Conservation (phyloP, 92 coral and sea anemone genomes). For the Virgularia gustaviana region DNA sequence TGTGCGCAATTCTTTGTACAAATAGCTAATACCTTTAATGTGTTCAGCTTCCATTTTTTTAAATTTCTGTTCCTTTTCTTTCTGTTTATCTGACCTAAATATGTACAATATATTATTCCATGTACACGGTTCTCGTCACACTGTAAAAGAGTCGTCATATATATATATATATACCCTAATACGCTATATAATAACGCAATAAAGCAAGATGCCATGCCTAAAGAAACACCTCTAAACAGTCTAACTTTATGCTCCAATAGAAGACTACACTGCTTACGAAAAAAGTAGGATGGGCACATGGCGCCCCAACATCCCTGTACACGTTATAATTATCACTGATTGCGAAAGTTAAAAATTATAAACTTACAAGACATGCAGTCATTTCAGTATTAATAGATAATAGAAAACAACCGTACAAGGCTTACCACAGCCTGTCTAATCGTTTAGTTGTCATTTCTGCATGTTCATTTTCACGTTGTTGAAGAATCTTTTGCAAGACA, state of each 20-base stretch:
- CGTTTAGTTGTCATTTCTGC: constrained; percentile 81
- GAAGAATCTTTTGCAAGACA: constrained; percentile 80
- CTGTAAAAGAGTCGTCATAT: too few species aligned
- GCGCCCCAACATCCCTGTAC: too few species aligned
- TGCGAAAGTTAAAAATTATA: too few species aligned
- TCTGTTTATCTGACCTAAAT: constrained; percentile 88
- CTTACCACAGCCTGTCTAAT: constrained; percentile 88
- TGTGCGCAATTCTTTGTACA: neutral
- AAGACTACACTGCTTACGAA: too few species aligned
- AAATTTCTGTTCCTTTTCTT: constrained; percentile 84
- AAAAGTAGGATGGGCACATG: too few species aligned
- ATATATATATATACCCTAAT: too few species aligned
- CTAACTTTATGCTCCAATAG: neutral
- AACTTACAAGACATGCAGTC: neutral
- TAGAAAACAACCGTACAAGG: neutral
- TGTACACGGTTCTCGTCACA: too few species aligned
- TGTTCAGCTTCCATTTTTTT: constrained; percentile 86
- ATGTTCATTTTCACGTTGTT: constrained; percentile 91
- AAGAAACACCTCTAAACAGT: neutral
- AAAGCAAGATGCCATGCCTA: neutral
- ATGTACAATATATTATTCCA: too few species aligned
- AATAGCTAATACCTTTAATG: constrained; percentile 66
- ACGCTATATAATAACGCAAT: too few species aligned
- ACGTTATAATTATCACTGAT: neutral
- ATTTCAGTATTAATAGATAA: neutral